Evolutionary conservation across 1,140 invertebrate species (phyloP), one percentile per base, ranked within the genome.

Genomic region (Lepidurus packardi): DNA sequence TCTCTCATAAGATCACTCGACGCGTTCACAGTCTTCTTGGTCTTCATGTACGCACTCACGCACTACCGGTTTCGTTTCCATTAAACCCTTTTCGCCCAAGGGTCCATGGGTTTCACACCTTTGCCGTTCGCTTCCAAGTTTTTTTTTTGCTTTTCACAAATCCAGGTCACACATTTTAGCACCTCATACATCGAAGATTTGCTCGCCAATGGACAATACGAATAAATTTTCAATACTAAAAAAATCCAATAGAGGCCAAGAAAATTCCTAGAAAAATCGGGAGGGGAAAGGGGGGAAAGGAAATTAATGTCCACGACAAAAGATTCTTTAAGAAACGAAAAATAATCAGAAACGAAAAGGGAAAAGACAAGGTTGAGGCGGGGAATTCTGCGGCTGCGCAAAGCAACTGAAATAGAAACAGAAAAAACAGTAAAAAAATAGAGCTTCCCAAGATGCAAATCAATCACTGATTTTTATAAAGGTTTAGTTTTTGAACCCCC

Each of bases 11-110:
- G 53, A 65, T 13, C 53, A 65, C 53, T 65, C 53, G 53, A 65
- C 53, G 53, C 53, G 53, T 65, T 65, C 53, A 65, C 53, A 65
- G 53, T 65, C 53, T n/a, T 65, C 53, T 65, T 65, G 53, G 53
- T 65, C 53, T 65, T 65, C 53, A 65, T 65, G 21, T 65, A 65
- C 53, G 53, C 53, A 65, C 53, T 65, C 53, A 65, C 53, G 53
- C 53, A 65, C 53, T 11, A 11, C 53, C 53, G 53, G 53, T 65
- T 65, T 65, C 53, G 53, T 65, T 65, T 65, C 53, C 53, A 65
- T 65, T 65, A 65, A 65, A 65, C 53, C 53, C 53, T n/a, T 65
- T 21, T 16, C 21, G 21, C 53, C 53, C 53, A 65, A 65, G 53
- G 53, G 53, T 65, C 53, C 53, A 65, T 65, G 53, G 53, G 53